Percentiles rank a stretch among this genome's conserved stretches.
phyloP scores from a whole-genome alignment of 2,888 invertebrate genomes.

The Drosophila nigricruria region DNA sequence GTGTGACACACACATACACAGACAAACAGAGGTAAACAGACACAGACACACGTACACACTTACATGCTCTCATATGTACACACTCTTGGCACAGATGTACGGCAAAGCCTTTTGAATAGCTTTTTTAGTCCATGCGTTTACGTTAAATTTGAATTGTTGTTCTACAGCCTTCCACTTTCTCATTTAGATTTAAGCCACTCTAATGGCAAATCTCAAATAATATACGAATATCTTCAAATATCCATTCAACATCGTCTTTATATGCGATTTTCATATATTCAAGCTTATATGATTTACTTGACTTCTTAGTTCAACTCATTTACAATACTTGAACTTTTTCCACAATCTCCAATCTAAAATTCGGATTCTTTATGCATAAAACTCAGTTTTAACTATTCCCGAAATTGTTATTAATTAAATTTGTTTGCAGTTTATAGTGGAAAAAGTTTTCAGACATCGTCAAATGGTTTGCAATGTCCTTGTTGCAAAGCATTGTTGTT shows the following conservation, averaged over 20 bases:
- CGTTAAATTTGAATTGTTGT: background rate
- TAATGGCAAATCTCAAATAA: no score
- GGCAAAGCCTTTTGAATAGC: background rate
- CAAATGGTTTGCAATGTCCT: conserved; percentile 25
- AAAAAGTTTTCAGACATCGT: conserved; percentile 30
- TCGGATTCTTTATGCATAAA: background rate
- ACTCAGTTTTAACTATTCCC: background rate
- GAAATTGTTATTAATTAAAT: conserved; percentile 8
- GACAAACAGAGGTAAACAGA: background rate
- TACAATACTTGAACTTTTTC: background rate
- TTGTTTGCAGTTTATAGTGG: conserved; percentile 14
- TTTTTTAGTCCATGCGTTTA: conserved; percentile 1
- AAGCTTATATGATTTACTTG: background rate
- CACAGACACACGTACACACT: background rate
- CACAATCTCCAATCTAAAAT: background rate
- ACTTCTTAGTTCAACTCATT: background rate
- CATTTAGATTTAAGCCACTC: no score
- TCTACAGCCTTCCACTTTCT: no score
- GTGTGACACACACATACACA: conserved; percentile 2
- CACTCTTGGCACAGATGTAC: conserved; percentile 37
- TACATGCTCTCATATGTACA: background rate
- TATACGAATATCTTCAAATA: no score
- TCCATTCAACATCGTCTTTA: background rate
- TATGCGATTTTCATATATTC: background rate
- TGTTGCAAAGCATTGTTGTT: conserved; percentile 10